These are phyloP conservation scores for Tachystola acroxantha DNA, from an alignment of 2,888 invertebrate species.

Conservation along the genomic window DNA sequence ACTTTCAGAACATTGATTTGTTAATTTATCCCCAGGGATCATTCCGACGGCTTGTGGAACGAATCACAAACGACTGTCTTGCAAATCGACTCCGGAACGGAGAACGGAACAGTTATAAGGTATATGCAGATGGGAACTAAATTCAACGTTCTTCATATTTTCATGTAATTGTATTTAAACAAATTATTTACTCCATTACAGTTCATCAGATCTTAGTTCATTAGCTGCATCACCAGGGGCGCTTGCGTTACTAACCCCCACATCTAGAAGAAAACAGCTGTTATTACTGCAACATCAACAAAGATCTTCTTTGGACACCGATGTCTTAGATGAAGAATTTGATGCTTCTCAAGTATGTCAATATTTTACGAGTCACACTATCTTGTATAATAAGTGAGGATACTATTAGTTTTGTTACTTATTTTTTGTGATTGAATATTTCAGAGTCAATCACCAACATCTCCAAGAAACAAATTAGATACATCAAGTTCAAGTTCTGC, in stretches of 20 bases:
- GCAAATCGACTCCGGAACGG: slow-evolving; percentile 84
- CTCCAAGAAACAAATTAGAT: slow-evolving; percentile 72
- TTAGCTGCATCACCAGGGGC: slow-evolving; percentile 75
- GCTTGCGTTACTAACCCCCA: slow-evolving; percentile 84
- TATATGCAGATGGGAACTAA: slow-evolving; percentile 17
- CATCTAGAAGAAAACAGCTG: slow-evolving; percentile 86
- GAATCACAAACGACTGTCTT: slow-evolving; percentile 92
- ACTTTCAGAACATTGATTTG: too few species aligned
- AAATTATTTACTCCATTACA: slow-evolving; percentile 18
- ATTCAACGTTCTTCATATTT: background rate
- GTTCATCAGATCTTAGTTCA: slow-evolving; percentile 72
- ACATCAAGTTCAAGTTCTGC: slow-evolving; percentile 52
- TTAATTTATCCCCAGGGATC: too few species aligned
- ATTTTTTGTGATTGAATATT: slow-evolving; percentile 24
- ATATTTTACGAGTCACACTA: slow-evolving; percentile 1
- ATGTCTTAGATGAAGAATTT: slow-evolving; percentile 86
- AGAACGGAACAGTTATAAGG: slow-evolving; percentile 80
- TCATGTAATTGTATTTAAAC: slow-evolving; percentile 1
- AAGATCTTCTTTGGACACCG: slow-evolving; percentile 90
- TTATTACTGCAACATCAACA: slow-evolving; percentile 90
- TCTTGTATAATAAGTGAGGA: background rate
- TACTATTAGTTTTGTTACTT: background rate
- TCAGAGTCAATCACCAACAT: slow-evolving; percentile 73
- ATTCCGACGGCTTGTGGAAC: slow-evolving; percentile 93
- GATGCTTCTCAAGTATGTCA: slow-evolving; percentile 76